Evolutionary conservation across 2,113 vertebrate genomes (phyloP).

Genomic region (Festucalex cinctus): DNA sequence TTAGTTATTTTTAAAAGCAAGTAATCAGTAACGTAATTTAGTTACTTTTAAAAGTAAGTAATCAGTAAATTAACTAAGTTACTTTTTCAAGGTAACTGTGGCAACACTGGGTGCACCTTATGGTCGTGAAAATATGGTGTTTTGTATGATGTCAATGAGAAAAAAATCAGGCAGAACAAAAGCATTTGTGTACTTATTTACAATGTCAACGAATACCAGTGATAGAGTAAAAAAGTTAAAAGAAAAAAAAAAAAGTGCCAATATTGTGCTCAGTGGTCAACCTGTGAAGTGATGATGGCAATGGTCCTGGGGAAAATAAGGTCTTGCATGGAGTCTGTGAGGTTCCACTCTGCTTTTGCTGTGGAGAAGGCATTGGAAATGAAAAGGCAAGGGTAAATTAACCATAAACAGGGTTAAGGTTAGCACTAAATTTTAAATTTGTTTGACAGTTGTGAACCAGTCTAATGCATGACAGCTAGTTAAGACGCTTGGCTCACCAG

Average conservation of each 20-base stretch:
- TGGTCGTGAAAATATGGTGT: no score
- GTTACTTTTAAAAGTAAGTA: no score
- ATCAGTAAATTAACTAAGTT: no score
- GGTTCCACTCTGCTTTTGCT: slow-evolving; percentile 13
- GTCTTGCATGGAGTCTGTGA: slow-evolving; percentile 24
- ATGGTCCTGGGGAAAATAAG: slow-evolving; percentile 42
- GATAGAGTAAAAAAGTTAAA: background rate
- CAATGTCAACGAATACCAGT: background rate
- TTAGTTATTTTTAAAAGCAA: no score
- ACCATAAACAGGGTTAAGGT: background rate
- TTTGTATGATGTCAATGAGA: no score
- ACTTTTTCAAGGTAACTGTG: no score
- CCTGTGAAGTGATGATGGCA: slow-evolving; percentile 23
- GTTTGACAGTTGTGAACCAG: background rate
- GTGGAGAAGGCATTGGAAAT: slow-evolving; percentile 38
- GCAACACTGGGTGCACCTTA: no score
- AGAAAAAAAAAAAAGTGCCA: background rate
- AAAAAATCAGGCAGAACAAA: no score
- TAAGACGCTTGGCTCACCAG: no score
- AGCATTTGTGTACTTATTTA: background rate
- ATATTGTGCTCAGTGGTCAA: slow-evolving; percentile 11
- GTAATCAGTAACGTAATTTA: no score
- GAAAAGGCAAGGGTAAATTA: background rate
- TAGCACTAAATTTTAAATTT: background rate
- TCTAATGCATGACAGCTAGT: background rate